Evolutionary conservation across 2,113 vertebrate genomes (phyloP), one percentile per base, ranked within the genome.

Genomic region (Etheostoma cragini): DNA sequence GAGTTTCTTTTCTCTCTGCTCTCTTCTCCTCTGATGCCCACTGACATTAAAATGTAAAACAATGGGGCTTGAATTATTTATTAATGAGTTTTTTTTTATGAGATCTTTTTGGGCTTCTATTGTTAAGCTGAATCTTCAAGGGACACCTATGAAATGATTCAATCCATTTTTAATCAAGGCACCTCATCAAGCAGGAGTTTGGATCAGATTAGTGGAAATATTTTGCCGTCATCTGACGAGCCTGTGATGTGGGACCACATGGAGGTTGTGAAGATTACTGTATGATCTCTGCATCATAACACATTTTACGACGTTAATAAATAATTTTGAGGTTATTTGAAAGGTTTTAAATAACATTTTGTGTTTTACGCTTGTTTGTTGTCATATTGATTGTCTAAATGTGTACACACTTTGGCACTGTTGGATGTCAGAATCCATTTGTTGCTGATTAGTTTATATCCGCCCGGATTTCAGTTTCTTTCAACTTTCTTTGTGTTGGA

Each of bases 81-180:
- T 74, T 72, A 75, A 50, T 70, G 61, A 60, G 21, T 78, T 71
- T 82, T 70, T 75, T 54, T 21, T 75, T 16, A 62, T 54, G n/a
- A 50, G 13, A 47, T 53, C 50, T 35, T 30, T 22, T 58, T 72
- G 54, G 67, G 70, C n/a, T 45, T 80, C 38, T 26, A 53, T 65
- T 71, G 65, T 82, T 54, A 46, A 61, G 61, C 17, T 33, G 10
- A 81, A 72, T 80, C 72, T 78, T 73, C 58, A 24, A 53, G 58
- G 64, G 58, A 78, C 73, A 64, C 76, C 47, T 4, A 42, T 63
- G 45, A 83, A 79, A 78, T 7, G 1, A 46, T 71, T 80, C 24
- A 67, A 66, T 89, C 42, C 81, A 84, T 83, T 86, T 79, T 71
- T 84, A 83, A 90, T 88, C 73, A 81, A 80, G 84, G 84, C 72